Base-by-base conservation (phyloP, 2,888 invertebrate genomes). In the Apamea sordens region DNA sequence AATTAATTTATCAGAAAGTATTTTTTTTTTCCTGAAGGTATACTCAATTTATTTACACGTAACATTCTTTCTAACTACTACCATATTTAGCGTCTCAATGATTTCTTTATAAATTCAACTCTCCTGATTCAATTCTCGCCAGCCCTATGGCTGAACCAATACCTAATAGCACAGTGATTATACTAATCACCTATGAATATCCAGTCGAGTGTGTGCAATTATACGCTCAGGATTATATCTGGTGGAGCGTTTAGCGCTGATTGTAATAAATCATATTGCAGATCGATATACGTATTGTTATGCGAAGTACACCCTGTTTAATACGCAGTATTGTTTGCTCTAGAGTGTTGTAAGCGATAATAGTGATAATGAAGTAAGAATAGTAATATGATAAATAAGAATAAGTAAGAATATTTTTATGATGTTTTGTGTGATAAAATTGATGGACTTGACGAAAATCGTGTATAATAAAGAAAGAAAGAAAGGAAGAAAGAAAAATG, bases 181-280 rank as follows among this genome's bases (percentile, higher is more conserved):
- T 91, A 85, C 90, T 90, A 93, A 93, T 93, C 91, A 92, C 91
- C 91, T 92, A 91, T 91, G 92, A 93, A 93, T 92, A 92, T 88
- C 90, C 92, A 91, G 84, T 89, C 89, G 90, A 89, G 90, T 91
- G 92, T 91, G 85, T 85, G 90, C 93, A 93, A 93, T 93, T 92
- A 93, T 92, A 92, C 88, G 89, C 82, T 79, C 71, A 77, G 91
- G 91, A 91, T 92, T 92, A 91, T 85, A 71, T 82, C 83, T 81
- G 86, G 77, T 81, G 85, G 84, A 87, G 91, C 92, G 90, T 90
- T 91, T 89, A 91, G 87, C 87, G 89, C 89, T 91, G 87, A 92
- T 92, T 90, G 91, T 88, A 87, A 91, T 91, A 91, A 92, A 90
- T 91, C 90, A 88, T 82, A 86, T 78, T 86, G 88, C 87, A 76